Conservation (phyloP, 2,888 invertebrate species). For the Atethmia centrago region DNA sequence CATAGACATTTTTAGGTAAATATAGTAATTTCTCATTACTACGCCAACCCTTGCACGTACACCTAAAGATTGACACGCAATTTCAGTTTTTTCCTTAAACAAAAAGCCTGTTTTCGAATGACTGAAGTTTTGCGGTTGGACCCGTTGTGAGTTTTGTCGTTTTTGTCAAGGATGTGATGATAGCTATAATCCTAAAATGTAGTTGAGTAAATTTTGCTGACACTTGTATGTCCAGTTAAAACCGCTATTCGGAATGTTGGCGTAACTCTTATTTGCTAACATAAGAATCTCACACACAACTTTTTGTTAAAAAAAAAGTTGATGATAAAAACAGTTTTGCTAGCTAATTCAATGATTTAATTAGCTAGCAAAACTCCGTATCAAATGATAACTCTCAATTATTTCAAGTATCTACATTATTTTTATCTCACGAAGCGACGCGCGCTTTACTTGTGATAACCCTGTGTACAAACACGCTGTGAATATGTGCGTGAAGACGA, state of each 20-base stretch:
- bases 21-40: slow-evolving; percentile 52
- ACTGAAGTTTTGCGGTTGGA: slow-evolving; percentile 36
- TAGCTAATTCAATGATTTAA: too few species aligned
- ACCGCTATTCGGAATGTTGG: slow-evolving; percentile 5
- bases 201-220: slow-evolving; percentile 9
- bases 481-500: too few species aligned
- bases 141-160: slow-evolving; percentile 18
- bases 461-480: too few species aligned
- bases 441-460: too few species aligned
- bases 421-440: neutral
- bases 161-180: slow-evolving; percentile 50
- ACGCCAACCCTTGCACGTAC: slow-evolving; percentile 46
- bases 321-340: too few species aligned
- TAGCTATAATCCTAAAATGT: slow-evolving; percentile 31
- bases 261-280: slow-evolving; percentile 7
- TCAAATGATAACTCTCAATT: neutral
- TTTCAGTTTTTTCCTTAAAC: slow-evolving; percentile 15
- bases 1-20: slow-evolving; percentile 24
- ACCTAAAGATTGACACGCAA: neutral
- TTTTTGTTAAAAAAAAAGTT: too few species aligned
- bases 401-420: neutral
- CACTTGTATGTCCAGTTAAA: neutral
- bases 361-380: neutral
- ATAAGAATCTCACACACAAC: neutral
- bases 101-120: slow-evolving; percentile 23